phyloP scores from a whole-genome alignment of 2,888 invertebrate genomes.

The Aelia acuminata region DNA sequence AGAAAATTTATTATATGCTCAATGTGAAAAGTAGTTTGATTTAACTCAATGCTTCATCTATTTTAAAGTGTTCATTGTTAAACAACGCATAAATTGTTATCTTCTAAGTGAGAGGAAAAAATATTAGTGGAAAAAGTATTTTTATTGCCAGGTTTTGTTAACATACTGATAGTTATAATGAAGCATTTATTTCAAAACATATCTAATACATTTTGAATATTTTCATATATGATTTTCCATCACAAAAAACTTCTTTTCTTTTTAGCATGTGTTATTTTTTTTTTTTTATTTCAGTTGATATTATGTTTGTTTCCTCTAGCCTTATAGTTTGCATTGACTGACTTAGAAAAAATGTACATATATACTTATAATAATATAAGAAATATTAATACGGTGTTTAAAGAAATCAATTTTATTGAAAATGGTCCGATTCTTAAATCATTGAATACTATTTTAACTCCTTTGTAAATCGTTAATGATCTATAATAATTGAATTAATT shows the following conservation, averaged over 20 bases:
- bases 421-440: neutral
- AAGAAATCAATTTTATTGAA: neutral
- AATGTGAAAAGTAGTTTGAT: constrained; percentile 19
- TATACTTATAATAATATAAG: constrained; percentile 12
- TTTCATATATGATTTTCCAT: constrained; percentile 17
- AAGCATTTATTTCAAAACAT: constrained; percentile 57
- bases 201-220: constrained; percentile 53
- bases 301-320: neutral
- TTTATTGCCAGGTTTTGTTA: neutral
- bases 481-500: neutral
- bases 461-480: neutral
- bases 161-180: constrained; percentile 32
- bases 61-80: constrained; percentile 32
- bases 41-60: neutral
- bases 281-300: neutral
- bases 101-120: neutral
- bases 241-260: neutral
- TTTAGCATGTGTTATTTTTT: neutral
- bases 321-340: neutral
- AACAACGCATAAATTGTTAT: constrained; percentile 54
- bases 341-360: neutral
- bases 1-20: constrained; percentile 1
- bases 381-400: neutral
- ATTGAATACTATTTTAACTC: neutral
- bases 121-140: neutral